A percentile compares a stretch with the other conserved stretches of the same genome.
Evolutionary conservation across 2,888 invertebrate genomes (phyloP).

Genomic region (Aphrophora alni): DNA sequence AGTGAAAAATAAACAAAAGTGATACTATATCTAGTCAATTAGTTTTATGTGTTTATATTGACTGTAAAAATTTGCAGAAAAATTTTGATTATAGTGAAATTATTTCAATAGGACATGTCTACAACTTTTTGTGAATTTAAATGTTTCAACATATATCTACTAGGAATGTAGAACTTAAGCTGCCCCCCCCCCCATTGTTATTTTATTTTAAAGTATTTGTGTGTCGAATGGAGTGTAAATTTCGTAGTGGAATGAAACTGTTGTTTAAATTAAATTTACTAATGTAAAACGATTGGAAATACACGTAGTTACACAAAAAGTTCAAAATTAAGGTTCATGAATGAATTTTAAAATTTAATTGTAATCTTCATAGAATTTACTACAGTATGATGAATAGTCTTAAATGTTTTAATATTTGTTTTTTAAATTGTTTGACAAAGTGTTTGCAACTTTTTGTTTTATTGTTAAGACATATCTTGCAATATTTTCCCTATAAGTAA

Average conservation of each 20-base stretch:
- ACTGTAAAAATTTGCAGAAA: background rate
- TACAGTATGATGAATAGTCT: too few species aligned
- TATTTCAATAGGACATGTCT: background rate
- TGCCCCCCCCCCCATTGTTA: background rate
- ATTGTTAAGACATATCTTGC: too few species aligned
- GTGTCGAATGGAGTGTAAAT: background rate
- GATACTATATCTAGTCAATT: slow-evolving; percentile 4
- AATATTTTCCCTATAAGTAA: too few species aligned
- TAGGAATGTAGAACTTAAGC: background rate
- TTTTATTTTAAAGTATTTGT: background rate
- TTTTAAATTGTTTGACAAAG: too few species aligned
- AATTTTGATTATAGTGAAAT: background rate
- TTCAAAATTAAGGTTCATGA: too few species aligned
- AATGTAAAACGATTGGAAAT: too few species aligned
- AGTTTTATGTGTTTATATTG: background rate
- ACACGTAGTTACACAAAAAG: too few species aligned
- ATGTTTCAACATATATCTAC: background rate
- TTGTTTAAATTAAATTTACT: too few species aligned
- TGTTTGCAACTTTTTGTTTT: too few species aligned
- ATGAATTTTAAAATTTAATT: too few species aligned
- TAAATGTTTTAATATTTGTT: too few species aligned
- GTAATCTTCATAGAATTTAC: too few species aligned
- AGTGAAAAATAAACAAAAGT: background rate
- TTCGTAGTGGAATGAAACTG: background rate
- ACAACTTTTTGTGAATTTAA: background rate